phyloP scores from a whole-genome alignment of 2,797 vertebrate species.

The Micrastur ruficollis region DNA sequence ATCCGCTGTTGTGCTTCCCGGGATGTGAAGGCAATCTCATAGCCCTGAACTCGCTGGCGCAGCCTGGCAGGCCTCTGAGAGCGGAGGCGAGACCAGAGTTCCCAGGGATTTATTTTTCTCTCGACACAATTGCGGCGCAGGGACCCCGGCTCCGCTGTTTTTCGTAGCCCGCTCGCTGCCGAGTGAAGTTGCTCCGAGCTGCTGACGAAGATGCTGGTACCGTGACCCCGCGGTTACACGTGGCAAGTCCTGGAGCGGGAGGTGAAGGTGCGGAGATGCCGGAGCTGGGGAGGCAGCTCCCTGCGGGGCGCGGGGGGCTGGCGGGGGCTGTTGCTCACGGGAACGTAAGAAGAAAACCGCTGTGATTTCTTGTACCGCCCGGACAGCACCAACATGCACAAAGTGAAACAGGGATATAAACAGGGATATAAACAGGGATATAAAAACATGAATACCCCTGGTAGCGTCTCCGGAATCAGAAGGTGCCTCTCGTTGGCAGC shows the following conservation, averaged over 20 bases:
- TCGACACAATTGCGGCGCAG: fast-evolving
- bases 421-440: background rate
- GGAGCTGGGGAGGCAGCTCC: background rate
- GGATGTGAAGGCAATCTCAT: background rate
- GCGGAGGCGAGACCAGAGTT: fast-evolving
- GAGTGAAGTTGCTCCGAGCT: fast-evolving
- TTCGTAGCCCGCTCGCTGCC: fast-evolving
- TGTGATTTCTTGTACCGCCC: background rate
- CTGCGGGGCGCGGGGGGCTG: background rate
- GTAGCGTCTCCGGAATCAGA: background rate
- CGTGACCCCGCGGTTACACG: background rate
- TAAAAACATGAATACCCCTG: background rate
- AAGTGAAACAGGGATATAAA: background rate
- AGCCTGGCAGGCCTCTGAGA: background rate
- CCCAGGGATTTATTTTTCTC: background rate
- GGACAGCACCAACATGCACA: background rate
- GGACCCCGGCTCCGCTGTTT: background rate
- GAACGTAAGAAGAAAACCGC: background rate
- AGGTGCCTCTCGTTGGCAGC: background rate
- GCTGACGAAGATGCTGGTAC: background rate
- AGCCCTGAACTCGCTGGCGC: background rate
- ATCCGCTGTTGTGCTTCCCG: background rate
- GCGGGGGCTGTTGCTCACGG: background rate
- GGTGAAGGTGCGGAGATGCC: background rate
- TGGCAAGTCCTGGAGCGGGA: background rate